Conservation (phyloP, 2,113 vertebrate species). For the Platysteira castanea region DNA sequence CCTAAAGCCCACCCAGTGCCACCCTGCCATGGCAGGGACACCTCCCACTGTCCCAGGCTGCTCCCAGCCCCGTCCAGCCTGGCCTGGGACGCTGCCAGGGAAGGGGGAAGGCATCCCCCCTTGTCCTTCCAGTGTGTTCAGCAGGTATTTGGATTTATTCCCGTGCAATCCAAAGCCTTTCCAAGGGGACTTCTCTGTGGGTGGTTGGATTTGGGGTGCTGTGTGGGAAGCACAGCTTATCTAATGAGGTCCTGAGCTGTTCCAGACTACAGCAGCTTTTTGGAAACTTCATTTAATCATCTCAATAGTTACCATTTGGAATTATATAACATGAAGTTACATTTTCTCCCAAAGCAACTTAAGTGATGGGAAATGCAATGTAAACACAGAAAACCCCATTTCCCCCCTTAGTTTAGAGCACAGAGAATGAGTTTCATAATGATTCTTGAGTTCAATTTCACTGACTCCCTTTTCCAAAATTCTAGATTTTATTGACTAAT, state of each 20-base stretch:
- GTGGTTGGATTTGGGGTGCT: neutral
- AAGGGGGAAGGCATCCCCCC: neutral
- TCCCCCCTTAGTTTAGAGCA: neutral
- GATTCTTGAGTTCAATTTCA: neutral
- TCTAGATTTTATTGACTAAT: neutral
- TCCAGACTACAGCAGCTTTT: neutral
- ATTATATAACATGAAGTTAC: neutral
- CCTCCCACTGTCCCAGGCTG: accelerated
- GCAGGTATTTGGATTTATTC: accelerated
- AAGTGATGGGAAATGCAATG: neutral
- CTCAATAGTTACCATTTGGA: neutral
- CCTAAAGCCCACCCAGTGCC: accelerated
- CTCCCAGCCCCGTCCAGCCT: neutral
- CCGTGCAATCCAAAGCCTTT: accelerated
- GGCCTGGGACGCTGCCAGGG: neutral
- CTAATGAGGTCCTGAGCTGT: neutral
- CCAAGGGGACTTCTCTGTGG: neutral
- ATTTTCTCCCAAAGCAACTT: neutral
- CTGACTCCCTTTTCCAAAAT: neutral
- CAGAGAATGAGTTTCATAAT: neutral
- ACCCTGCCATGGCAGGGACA: neutral
- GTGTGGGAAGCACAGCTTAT: neutral
- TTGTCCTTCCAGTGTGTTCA: neutral
- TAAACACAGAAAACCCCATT: neutral
- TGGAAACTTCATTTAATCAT: neutral